Base-by-base conservation (phyloP, 53 echinoderm and acorn worm genomes). In the Arbacia lixula region DNA sequence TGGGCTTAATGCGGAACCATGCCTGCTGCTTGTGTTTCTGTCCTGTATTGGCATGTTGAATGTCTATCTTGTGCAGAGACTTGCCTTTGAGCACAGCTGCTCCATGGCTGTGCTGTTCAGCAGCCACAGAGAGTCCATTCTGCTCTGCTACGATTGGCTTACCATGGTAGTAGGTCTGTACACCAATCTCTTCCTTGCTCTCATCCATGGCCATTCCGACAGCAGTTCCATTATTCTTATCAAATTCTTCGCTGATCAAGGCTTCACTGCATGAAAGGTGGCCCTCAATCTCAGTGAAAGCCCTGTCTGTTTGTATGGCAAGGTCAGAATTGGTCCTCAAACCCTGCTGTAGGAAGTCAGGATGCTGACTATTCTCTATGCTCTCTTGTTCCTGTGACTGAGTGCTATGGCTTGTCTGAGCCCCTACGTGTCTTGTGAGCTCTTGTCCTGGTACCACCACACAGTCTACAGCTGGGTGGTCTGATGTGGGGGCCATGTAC, bases 1-100 rank as follows among this genome's bases (percentile, higher is more conserved):
- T 74, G n/a, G 74, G 74, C 53, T 74, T 74, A 14, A 74, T 28
- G 32, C 74, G 74, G 53, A 74, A 74, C 74, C 74, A 74, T 11
- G 29, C 46, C 3, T 41, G 71, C 46, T 71, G 36, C 74, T 53
- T 74, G 10, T 31, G 5, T 19, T 43, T 3, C 26, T 27, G 69
- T 69, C 42, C 42, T 42, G 43, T 28, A 41, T 27, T 25, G 16
- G 36, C 17, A 28, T 27, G 14, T 43, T 53, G 4, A 1, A 28
- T 53, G 27, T 73, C 52, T 73, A 9, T 1, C n/a, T 17, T 73
- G 0, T 19, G 14, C 3, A 20, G n/a, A n/a, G n/a, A n/a, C n/a
- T n/a, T n/a, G n/a, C n/a, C n/a, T n/a, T n/a, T n/a, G n/a, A n/a
- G n/a, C n/a, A n/a, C n/a, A n/a, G n/a, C n/a, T n/a, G n/a, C n/a